A percentile compares a stretch with the other conserved stretches of the same genome.
Evolutionary conservation across 2,113 vertebrate species (phyloP).

Genomic region (Pedetes capensis): DNA sequence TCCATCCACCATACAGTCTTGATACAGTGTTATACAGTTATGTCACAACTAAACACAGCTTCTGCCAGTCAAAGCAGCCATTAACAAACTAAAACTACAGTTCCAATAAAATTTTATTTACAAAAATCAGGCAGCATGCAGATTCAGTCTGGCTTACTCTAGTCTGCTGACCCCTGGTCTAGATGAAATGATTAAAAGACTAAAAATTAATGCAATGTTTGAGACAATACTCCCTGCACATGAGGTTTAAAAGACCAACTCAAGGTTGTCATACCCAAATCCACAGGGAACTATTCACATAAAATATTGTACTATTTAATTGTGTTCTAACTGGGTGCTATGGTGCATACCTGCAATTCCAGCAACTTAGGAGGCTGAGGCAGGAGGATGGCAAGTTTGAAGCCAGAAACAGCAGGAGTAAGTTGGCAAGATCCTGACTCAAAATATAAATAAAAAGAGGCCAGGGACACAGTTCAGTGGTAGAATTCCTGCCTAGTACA

Average conservation of each 20-base stretch:
- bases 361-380: too few relatives aligned
- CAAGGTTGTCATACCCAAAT: background rate
- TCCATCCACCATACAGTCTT: background rate
- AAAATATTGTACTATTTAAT: background rate
- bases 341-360: too few relatives aligned
- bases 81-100: background rate
- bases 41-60: background rate
- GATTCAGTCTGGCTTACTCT: background rate
- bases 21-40: background rate
- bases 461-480: too few relatives aligned
- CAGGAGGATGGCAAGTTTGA: too few relatives aligned
- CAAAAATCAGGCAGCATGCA: background rate
- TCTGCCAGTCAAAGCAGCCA: background rate
- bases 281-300: background rate
- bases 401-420: too few relatives aligned
- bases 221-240: background rate
- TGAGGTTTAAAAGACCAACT: background rate
- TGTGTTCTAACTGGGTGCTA: too few relatives aligned
- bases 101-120: conserved; percentile 15
- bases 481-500: too few relatives aligned
- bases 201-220: background rate
- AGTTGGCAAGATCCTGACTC: too few relatives aligned
- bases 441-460: too few relatives aligned
- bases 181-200: conserved; percentile 26
- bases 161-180: background rate